Evolutionary conservation across 1,140 invertebrate genomes (phyloP).

Genomic region (Meteorus sp.): DNA sequence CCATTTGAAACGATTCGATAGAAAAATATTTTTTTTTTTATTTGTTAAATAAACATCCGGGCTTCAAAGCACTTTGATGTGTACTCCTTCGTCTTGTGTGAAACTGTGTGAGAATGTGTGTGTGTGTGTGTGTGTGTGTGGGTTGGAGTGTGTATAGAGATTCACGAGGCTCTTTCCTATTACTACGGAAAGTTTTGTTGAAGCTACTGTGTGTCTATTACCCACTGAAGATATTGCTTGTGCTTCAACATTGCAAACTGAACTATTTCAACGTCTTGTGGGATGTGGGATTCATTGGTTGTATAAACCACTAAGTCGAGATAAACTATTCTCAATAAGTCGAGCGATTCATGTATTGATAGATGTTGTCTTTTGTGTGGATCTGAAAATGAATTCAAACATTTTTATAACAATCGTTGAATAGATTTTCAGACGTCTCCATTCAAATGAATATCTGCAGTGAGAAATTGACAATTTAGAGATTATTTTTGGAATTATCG

Average conservation of each 20-base stretch:
- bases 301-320: neutral
- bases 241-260: neutral
- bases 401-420: too few relatives aligned
- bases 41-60: slow-evolving; percentile 27
- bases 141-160: too few relatives aligned
- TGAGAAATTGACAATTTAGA: too few relatives aligned
- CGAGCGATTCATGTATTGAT: slow-evolving; percentile 17
- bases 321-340: slow-evolving; percentile 21
- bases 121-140: too few relatives aligned
- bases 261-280: slow-evolving; percentile 12
- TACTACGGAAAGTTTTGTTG: slow-evolving; percentile 5
- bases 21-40: slow-evolving; percentile 26
- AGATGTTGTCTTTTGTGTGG: neutral
- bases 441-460: too few relatives aligned
- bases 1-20: neutral
- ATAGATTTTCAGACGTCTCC: too few relatives aligned
- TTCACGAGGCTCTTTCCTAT: neutral
- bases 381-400: too few relatives aligned
- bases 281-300: too few relatives aligned
- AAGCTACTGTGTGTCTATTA: slow-evolving; percentile 32
- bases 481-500: too few relatives aligned
- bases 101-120: neutral
- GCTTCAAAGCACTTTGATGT: slow-evolving; percentile 5
- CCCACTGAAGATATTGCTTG: slow-evolving; percentile 19
- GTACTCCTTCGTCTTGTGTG: neutral